phyloP scores from a whole-genome alignment of 2,113 vertebrate species.

The Microcebus murinus region DNA sequence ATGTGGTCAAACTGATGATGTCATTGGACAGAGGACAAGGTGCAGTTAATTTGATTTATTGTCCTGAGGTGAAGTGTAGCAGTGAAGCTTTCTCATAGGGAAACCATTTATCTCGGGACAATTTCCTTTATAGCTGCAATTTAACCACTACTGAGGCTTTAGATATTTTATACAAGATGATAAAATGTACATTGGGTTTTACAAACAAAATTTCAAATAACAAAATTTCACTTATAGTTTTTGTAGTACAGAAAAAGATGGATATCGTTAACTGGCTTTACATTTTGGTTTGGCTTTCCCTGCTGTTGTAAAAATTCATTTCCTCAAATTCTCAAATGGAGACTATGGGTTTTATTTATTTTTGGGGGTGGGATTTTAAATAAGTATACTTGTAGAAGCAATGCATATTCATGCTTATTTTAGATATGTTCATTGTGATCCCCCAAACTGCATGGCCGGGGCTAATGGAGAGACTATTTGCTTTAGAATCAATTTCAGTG shows the following conservation, averaged over 20 bases:
- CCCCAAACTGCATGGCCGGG: neutral
- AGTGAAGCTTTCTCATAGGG: constrained; percentile 86
- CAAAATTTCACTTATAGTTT: constrained; percentile 73
- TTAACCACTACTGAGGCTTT: constrained; percentile 84
- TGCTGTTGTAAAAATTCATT: constrained; percentile 43
- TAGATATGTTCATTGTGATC: neutral
- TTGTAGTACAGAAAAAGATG: constrained; percentile 67
- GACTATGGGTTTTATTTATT: neutral
- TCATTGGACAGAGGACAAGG: constrained; percentile 88
- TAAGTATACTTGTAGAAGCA: neutral
- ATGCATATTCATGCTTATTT: constrained; percentile 4
- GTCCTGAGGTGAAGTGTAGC: constrained; percentile 87
- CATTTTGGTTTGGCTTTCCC: constrained; percentile 58
- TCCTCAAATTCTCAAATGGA: constrained; percentile 1
- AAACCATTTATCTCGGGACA: constrained; percentile 89
- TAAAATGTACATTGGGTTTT: constrained; percentile 81
- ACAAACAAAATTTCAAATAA: constrained; percentile 81
- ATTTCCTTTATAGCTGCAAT: constrained; percentile 89
- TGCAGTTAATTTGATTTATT: constrained; percentile 91
- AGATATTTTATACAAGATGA: constrained; percentile 85
- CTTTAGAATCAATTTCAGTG: neutral
- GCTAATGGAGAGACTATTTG: neutral
- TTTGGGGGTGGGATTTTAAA: neutral
- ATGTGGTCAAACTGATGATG: constrained; percentile 89
- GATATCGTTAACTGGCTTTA: constrained; percentile 65